Percentiles rank a stretch among this genome's conserved stretches.
Evolutionary conservation across 92 coral and sea anemone genomes (phyloP).

Genomic region (Porites evermanni): DNA sequence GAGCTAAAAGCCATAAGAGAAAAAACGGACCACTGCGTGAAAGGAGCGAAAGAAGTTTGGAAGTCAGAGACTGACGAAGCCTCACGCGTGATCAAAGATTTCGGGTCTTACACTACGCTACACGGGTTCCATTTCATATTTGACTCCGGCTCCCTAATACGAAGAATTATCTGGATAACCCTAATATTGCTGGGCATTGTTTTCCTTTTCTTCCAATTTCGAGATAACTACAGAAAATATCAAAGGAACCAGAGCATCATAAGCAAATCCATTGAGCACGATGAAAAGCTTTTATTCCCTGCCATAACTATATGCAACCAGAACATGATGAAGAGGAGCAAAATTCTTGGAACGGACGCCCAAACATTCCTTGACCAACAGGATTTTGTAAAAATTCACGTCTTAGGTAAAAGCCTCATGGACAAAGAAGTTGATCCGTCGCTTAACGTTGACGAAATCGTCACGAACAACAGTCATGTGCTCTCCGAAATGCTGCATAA

Average conservation of each 20-base stretch:
- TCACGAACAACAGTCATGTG: slow-evolving; percentile 45
- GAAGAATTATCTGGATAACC: slow-evolving; percentile 60
- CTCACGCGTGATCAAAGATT: slow-evolving; percentile 38
- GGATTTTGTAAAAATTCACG: slow-evolving; percentile 5
- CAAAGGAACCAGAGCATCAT: slow-evolving; percentile 29
- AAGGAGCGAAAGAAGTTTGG: slow-evolving; percentile 2
- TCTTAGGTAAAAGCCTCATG: slow-evolving; percentile 14
- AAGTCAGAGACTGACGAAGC: slow-evolving; percentile 25
- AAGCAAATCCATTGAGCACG: slow-evolving; percentile 27
- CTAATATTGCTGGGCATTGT: slow-evolving; percentile 41
- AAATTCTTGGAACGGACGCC: slow-evolving; percentile 69
- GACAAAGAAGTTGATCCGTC: slow-evolving; percentile 10
- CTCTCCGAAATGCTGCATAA: slow-evolving; percentile 50
- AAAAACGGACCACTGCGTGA: background rate
- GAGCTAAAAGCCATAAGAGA: slow-evolving; percentile 13
- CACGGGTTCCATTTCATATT: slow-evolving; percentile 74
- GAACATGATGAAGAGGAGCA: slow-evolving; percentile 72
- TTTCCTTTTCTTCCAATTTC: slow-evolving; percentile 55
- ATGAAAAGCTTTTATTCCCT: slow-evolving; percentile 46
- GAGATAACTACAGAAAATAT: slow-evolving; percentile 35
- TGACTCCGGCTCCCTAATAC: slow-evolving; percentile 35
- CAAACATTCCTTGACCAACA: slow-evolving; percentile 70
- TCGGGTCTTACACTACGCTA: slow-evolving; percentile 72
- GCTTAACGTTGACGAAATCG: slow-evolving; percentile 54
- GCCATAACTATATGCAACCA: slow-evolving; percentile 80